A percentile compares a stretch with the other conserved stretches of the same genome.
phyloP scores from a whole-genome alignment of 2,888 invertebrate species.

The Lithosia quadra region DNA sequence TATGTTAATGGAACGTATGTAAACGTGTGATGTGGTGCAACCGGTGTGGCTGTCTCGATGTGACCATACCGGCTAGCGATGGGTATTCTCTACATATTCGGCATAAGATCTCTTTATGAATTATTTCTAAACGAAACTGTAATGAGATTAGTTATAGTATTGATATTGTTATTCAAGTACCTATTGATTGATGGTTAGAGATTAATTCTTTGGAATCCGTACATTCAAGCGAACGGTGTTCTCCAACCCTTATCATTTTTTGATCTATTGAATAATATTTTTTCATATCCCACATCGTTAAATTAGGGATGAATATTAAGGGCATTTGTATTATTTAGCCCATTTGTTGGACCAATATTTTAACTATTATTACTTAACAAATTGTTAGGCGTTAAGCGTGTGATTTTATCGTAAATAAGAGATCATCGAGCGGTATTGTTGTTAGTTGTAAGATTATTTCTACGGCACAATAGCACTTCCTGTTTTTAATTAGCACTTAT shows the following conservation, averaged over 20 bases:
- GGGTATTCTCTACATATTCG: conserved; percentile 73
- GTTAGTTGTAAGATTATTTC: conserved; percentile 85
- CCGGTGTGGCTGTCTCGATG: conserved; percentile 80
- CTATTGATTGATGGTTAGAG: conserved; percentile 82
- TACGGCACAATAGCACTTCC: conserved; percentile 87
- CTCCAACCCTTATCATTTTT: conserved; percentile 85
- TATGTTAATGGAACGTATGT: conserved; percentile 65
- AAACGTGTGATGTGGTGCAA: conserved; percentile 74
- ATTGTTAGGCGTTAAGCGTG: conserved; percentile 87
- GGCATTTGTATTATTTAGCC: conserved; percentile 88
- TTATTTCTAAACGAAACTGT: conserved; percentile 84
- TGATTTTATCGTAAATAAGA: conserved; percentile 86
- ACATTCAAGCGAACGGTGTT: conserved; percentile 77
- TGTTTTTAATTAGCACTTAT: conserved; percentile 87
- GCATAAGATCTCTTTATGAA: conserved; percentile 81
- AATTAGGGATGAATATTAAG: conserved; percentile 87
- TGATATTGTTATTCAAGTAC: conserved; percentile 86
- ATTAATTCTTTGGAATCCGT: conserved; percentile 80
- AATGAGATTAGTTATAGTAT: conserved; percentile 87
- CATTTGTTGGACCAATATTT: conserved; percentile 88
- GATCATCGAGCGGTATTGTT: conserved; percentile 86
- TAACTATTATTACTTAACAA: conserved; percentile 87
- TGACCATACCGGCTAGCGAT: conserved; percentile 75
- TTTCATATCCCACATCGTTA: conserved; percentile 87
- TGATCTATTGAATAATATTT: conserved; percentile 87